Percentiles rank a stretch among this genome's conserved stretches.
Conservation (phyloP, 2,888 invertebrate species). For the Clanis bilineata region DNA sequence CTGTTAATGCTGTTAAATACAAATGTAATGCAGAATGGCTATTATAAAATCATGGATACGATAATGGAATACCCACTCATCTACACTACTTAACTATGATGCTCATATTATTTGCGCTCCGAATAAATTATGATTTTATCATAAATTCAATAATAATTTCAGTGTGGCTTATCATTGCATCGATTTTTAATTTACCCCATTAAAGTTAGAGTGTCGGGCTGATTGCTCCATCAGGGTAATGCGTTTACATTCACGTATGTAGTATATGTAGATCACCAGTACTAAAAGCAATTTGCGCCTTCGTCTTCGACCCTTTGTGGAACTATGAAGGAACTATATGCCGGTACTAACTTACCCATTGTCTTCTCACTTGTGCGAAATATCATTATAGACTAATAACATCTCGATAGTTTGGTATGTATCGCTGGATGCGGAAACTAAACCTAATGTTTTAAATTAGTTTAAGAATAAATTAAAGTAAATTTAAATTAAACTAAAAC, state of each 20-base stretch:
- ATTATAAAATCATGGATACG: not conserved
- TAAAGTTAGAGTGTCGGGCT: conserved; percentile 60
- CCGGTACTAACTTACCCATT: not conserved
- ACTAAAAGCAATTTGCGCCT: conserved; percentile 62
- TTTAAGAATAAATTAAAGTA: not conserved
- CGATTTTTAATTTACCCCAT: conserved; percentile 60
- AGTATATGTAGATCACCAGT: conserved; percentile 50
- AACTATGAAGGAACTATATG: conserved; percentile 30
- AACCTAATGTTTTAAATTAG: not conserved
- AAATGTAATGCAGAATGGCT: not conserved
- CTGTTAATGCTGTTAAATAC: not conserved
- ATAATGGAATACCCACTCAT: not conserved
- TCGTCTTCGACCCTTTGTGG: conserved; percentile 45
- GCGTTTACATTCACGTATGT: conserved; percentile 44
- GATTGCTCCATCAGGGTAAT: conserved; percentile 67
- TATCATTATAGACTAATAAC: not conserved
- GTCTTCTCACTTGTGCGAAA: not conserved
- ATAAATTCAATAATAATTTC: conserved; percentile 1
- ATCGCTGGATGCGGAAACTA: not conserved
- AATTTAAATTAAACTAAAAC: no score
- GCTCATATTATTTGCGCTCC: conserved; percentile 21
- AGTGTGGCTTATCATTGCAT: not conserved
- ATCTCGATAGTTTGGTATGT: not conserved
- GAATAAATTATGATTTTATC: not conserved
- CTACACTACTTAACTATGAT: conserved; percentile 17